phyloP scores from a whole-genome alignment of 2,888 invertebrate genomes.

The Synanthedon myopaeformis region DNA sequence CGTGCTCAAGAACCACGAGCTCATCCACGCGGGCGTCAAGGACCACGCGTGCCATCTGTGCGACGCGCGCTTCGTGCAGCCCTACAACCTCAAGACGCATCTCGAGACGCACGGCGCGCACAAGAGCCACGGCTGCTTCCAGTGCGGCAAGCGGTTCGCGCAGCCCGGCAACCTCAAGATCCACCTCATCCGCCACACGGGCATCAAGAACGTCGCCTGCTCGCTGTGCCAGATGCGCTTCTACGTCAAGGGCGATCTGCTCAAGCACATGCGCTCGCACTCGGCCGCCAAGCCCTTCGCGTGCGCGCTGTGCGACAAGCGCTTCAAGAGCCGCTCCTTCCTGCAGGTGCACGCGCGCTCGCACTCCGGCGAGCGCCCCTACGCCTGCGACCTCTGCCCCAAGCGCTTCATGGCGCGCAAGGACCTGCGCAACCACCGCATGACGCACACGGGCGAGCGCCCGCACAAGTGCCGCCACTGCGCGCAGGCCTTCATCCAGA shows the following conservation, averaged over 20 bases:
- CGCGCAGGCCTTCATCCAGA: conserved; percentile 90
- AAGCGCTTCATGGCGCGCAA: conserved; percentile 93
- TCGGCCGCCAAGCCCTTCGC: conserved; percentile 88
- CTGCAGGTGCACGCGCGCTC: conserved; percentile 85
- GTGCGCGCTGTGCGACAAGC: conserved; percentile 86
- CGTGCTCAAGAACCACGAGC: conserved; percentile 77
- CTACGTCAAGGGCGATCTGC: conserved; percentile 57
- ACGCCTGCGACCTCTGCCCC: conserved; percentile 87
- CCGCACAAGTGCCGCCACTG: conserved; percentile 91
- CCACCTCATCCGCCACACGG: conserved; percentile 57
- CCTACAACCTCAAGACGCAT: conserved; percentile 53
- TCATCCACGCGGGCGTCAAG: conserved; percentile 77
- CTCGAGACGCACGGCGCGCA: conserved; percentile 74
- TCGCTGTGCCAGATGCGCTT: conserved; percentile 57
- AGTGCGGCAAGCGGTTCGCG: conserved; percentile 81
- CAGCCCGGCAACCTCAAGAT: conserved; percentile 58
- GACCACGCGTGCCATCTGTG: conserved; percentile 78
- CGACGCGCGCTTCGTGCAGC: conserved; percentile 67
- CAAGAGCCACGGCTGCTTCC: conserved; percentile 77
- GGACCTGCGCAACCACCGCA: conserved; percentile 90
- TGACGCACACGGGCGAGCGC: conserved; percentile 92
- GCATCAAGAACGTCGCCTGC: conserved; percentile 59
- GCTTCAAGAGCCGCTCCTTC: conserved; percentile 88
- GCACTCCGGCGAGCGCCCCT: conserved; percentile 85
- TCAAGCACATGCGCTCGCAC: conserved; percentile 72